Evolutionary conservation across 1,140 invertebrate genomes (phyloP).

Genomic region (Nasonia longicornis): DNA sequence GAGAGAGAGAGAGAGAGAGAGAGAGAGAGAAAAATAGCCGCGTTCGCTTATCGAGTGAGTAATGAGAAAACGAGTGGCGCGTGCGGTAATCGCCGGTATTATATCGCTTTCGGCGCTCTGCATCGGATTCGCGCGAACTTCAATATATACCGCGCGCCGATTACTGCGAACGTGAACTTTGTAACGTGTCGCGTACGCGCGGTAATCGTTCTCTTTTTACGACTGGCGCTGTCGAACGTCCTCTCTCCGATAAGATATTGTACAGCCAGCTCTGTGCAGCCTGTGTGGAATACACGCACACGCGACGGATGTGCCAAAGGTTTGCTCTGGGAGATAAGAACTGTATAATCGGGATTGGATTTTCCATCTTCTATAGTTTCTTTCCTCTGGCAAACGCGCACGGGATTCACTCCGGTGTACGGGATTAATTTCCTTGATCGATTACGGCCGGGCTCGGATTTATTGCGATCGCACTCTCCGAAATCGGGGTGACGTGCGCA

Average conservation of each 20-base stretch:
- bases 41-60: not conserved
- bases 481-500: conserved; percentile 18
- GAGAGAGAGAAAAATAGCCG: not conserved
- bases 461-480: not conserved
- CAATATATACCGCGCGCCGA: not conserved
- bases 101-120: not conserved
- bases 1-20: too few relatives aligned
- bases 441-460: conserved; percentile 31
- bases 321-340: too few relatives aligned
- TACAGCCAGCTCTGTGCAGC: too few relatives aligned
- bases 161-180: not conserved
- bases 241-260: too few relatives aligned
- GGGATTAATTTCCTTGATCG: conserved; percentile 41
- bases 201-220: not conserved
- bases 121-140: not conserved
- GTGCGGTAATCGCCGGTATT: not conserved
- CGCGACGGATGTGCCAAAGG: too few relatives aligned
- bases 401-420: not conserved
- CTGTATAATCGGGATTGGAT: too few relatives aligned
- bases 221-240: too few relatives aligned
- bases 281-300: not conserved
- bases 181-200: not conserved
- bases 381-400: not conserved
- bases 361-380: conserved; percentile 7
- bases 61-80: not conserved